These are phyloP conservation scores for Epinephelus malabaricus DNA, from an alignment of 2,797 vertebrate species.

Conservation along the genomic window DNA sequence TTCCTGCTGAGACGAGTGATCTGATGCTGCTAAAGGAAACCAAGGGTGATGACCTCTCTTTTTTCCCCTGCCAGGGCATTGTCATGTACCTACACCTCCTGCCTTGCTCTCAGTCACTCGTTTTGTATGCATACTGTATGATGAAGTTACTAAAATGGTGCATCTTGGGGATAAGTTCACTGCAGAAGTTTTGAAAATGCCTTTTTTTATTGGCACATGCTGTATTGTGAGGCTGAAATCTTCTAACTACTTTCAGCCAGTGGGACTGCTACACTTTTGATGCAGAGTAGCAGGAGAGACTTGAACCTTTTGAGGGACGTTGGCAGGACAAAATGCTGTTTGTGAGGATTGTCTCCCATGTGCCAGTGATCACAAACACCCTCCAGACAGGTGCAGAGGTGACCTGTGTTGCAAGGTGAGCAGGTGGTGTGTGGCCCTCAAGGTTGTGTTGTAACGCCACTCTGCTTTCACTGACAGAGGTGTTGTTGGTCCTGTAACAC, in stretches of 20 bases:
- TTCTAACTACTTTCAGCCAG: neutral
- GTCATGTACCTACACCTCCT: conserved; percentile 2
- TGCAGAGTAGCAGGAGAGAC: neutral
- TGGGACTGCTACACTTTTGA: neutral
- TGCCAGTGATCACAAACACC: conserved; percentile 28
- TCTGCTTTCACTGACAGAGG: conserved; percentile 1
- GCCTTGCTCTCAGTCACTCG: neutral
- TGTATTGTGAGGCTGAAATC: conserved; percentile 8
- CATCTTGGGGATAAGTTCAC: neutral
- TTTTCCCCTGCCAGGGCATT: conserved; percentile 8
- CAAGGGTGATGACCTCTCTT: conserved; percentile 16
- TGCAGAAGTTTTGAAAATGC: neutral
- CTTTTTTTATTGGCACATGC: neutral
- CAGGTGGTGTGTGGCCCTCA: conserved; percentile 13
- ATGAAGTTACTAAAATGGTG: neutral
- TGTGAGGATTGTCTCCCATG: no score
- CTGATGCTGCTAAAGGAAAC: conserved; percentile 25
- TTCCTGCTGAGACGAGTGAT: conserved; percentile 24
- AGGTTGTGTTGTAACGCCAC: neutral
- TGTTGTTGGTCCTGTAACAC: conserved; percentile 8
- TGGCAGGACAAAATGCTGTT: neutral
- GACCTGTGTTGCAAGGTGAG: conserved; percentile 9
- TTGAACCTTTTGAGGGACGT: neutral
- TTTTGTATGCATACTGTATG: neutral
- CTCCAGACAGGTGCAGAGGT: conserved; percentile 6